Evolutionary conservation across 1,140 invertebrate genomes (phyloP).

Genomic region (Copidosoma floridanum): DNA sequence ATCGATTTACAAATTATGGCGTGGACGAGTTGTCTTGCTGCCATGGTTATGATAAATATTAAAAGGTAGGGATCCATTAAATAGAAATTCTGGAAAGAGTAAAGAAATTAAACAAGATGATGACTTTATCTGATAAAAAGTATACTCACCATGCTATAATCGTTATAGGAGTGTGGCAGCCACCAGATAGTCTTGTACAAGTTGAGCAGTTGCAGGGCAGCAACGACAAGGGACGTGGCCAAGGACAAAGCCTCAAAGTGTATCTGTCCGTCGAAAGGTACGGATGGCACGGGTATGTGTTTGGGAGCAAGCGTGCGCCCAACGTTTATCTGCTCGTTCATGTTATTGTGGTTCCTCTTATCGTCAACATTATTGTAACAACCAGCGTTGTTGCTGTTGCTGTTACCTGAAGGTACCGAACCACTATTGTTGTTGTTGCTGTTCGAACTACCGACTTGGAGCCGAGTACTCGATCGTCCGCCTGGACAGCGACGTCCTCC

Average conservation of each 20-base stretch:
- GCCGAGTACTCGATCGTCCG: too few relatives aligned
- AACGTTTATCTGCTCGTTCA: slow-evolving; percentile 33
- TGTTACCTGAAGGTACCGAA: slow-evolving; percentile 21
- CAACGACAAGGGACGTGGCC: slow-evolving; percentile 74
- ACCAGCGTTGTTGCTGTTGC: slow-evolving; percentile 27
- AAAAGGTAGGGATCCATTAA: slow-evolving; percentile 87
- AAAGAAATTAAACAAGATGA: slow-evolving; percentile 26
- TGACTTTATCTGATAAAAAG: slow-evolving; percentile 13
- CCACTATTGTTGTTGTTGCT: slow-evolving; percentile 28
- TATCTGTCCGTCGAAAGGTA: slow-evolving; percentile 78
- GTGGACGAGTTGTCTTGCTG: slow-evolving; percentile 77
- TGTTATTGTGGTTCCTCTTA: slow-evolving; percentile 46
- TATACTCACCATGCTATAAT: slow-evolving; percentile 76
- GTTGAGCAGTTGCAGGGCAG: slow-evolving; percentile 86
- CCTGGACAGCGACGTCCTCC: slow-evolving; percentile 46
- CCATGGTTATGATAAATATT: slow-evolving; percentile 76
- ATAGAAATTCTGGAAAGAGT: slow-evolving; percentile 85
- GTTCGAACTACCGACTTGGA: too few relatives aligned
- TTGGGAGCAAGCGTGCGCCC: slow-evolving; percentile 60
- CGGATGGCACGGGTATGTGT: slow-evolving; percentile 82
- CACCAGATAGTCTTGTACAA: slow-evolving; percentile 97
- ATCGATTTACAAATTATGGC: slow-evolving; percentile 58
- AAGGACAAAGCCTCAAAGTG: slow-evolving; percentile 84
- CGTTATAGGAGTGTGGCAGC: slow-evolving; percentile 87
- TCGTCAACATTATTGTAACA: slow-evolving; percentile 33